Percentiles rank a stretch among this genome's conserved stretches.
These are phyloP conservation scores for Florisuga fusca DNA, from an alignment of 2,797 vertebrate genomes.

Conservation along the genomic window DNA sequence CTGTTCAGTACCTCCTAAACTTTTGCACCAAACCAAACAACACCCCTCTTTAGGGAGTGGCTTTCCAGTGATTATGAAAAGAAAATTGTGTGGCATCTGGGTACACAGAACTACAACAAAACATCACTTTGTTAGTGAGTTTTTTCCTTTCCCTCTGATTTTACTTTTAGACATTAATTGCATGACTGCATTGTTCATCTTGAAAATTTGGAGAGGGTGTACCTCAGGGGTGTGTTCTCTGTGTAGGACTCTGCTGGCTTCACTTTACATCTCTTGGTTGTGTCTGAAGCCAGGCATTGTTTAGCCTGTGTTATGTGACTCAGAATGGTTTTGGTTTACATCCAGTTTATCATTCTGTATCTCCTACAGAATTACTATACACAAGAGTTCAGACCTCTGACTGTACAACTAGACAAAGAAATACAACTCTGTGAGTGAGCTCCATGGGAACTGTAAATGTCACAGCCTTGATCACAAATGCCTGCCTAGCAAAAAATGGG, in stretches of 20 bases:
- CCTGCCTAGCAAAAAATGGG: not conserved
- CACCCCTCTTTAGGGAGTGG: not conserved
- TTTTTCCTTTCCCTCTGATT: not conserved
- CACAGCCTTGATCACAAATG: not conserved
- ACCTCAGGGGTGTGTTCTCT: not conserved
- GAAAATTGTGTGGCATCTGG: not conserved
- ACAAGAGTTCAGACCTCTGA: not conserved
- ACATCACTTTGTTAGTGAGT: not conserved
- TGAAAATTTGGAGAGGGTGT: not conserved
- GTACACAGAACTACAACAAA: not conserved
- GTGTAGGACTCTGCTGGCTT: not conserved
- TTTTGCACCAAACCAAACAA: conserved; percentile 13
- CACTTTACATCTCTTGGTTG: not conserved
- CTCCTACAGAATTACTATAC: not conserved
- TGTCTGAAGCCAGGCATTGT: not conserved
- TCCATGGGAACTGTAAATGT: not conserved
- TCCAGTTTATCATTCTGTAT: not conserved
- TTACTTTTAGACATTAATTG: not conserved
- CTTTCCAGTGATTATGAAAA: conserved; percentile 20
- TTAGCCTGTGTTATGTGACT: not conserved
- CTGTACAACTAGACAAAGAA: not conserved
- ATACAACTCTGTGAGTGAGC: not conserved
- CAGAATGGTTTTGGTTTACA: conserved; percentile 9
- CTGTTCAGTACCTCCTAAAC: conserved; percentile 17
- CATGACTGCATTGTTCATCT: not conserved